These are phyloP conservation scores for Torymus texanus DNA, from an alignment of 2,888 invertebrate genomes.

Conservation along the genomic window DNA sequence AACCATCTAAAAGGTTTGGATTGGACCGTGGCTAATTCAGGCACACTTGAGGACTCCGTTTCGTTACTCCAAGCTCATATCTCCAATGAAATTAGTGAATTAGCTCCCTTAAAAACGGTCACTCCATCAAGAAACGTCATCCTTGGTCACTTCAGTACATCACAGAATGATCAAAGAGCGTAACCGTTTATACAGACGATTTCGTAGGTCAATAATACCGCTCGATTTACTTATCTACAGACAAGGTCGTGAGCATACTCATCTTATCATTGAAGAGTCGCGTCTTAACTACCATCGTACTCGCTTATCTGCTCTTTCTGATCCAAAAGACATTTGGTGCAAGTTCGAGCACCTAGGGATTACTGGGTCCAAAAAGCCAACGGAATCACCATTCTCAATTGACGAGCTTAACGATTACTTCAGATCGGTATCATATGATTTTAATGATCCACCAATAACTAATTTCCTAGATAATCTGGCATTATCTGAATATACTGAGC, in stretches of 20 bases:
- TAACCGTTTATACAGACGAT: neutral
- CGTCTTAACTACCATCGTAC: neutral
- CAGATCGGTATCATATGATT: too few relatives aligned
- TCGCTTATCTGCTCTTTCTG: neutral
- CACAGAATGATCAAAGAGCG: neutral
- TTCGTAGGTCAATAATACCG: neutral
- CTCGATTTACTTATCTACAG: neutral
- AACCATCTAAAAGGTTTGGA: too few relatives aligned
- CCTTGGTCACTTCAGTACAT: neutral
- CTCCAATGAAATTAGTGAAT: too few relatives aligned
- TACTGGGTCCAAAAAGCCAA: neutral
- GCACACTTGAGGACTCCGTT: too few relatives aligned
- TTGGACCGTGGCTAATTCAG: too few relatives aligned
- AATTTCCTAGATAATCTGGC: too few relatives aligned
- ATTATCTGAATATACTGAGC: too few relatives aligned
- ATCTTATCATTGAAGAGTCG: neutral
- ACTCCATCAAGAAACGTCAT: neutral
- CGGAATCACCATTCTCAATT: too few relatives aligned
- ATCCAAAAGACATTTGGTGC: neutral
- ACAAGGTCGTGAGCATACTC: neutral
- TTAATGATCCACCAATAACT: too few relatives aligned
- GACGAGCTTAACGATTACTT: too few relatives aligned
- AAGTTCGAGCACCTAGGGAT: neutral
- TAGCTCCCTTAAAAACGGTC: neutral
- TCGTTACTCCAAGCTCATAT: too few relatives aligned